Base-by-base conservation (phyloP, 2,888 invertebrate species). In the Cyrtodaria siliqua region DNA sequence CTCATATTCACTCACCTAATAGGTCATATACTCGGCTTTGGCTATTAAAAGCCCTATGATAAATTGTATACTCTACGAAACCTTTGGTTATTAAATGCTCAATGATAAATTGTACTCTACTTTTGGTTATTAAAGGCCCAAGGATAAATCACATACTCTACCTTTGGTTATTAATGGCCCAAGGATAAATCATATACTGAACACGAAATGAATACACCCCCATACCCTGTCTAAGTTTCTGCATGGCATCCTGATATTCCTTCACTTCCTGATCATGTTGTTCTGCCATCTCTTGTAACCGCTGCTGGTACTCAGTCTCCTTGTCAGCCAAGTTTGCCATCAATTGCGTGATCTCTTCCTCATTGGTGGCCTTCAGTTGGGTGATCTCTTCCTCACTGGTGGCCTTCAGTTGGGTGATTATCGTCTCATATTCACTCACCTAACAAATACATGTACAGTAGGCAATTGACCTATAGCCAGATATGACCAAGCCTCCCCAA, bases 141-240 rank as follows among this genome's bases (percentile, higher is more conserved):
- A n/a, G n/a, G n/a, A n/a, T n/a, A n/a, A n/a, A n/a, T n/a, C n/a
- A n/a, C n/a, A n/a, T n/a, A n/a, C n/a, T n/a, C n/a, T n/a, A n/a
- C n/a, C n/a, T n/a, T n/a, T n/a, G n/a, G n/a, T n/a, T n/a, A n/a
- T n/a, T n/a, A n/a, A n/a, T n/a, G n/a, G n/a, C n/a, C n/a, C n/a
- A n/a, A n/a, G n/a, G n/a, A n/a, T n/a, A n/a, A n/a, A n/a, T n/a
- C n/a, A n/a, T n/a, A n/a, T n/a, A n/a, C n/a, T 38, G 16, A 38
- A 38, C 40, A 38, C 40, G 16, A 8, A 38, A 8, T 12, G 16
- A 38, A 8, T 16, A 8, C 40, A 38, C 16, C 40, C n/a, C 38
- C 73, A 47, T 53, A 86, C 86, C 81, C 73, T 84, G 63, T 64
- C 78, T 73, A 14, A 86, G 53, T 44, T 77, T 56, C 47, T 79